A percentile compares a stretch with the other conserved stretches of the same genome.
Conservation (phyloP, 2,888 invertebrate species). For the Antheraea yamamai region DNA sequence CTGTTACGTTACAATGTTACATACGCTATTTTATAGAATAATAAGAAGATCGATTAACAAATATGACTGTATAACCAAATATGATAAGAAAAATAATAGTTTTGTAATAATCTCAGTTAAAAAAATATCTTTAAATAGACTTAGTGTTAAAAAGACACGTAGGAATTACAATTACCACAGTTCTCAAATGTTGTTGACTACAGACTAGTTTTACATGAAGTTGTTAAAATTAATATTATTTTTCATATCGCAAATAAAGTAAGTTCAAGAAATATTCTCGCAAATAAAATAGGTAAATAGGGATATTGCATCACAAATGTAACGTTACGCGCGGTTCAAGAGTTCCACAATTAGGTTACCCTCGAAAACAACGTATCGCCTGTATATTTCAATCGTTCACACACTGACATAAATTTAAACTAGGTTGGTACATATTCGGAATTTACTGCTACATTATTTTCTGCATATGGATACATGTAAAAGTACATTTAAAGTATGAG, state of each 20-base stretch:
- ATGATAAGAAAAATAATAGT: background rate
- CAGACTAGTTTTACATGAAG: background rate
- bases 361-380: slow-evolving; percentile 38
- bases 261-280: background rate
- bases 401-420: slow-evolving; percentile 33
- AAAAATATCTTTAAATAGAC: background rate
- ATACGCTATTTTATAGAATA: background rate
- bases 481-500: slow-evolving; percentile 30
- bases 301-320: slow-evolving; percentile 74
- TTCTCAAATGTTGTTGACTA: background rate
- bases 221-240: background rate
- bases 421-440: slow-evolving; percentile 27
- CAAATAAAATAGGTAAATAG: slow-evolving; percentile 33
- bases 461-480: slow-evolving; percentile 23
- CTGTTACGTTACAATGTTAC: background rate
- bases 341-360: slow-evolving; percentile 65
- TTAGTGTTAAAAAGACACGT: background rate
- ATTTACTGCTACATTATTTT: slow-evolving; percentile 12
- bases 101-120: background rate
- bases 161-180: background rate
- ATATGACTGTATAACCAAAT: background rate
- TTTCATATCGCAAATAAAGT: background rate
- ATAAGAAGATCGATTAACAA: background rate
- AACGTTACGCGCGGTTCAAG: slow-evolving; percentile 64
- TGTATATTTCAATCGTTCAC: slow-evolving; percentile 24